Evolutionary conservation across 2,113 vertebrate genomes (phyloP), one percentile per base, ranked within the genome.

Genomic region (Tylochromis polylepis): DNA sequence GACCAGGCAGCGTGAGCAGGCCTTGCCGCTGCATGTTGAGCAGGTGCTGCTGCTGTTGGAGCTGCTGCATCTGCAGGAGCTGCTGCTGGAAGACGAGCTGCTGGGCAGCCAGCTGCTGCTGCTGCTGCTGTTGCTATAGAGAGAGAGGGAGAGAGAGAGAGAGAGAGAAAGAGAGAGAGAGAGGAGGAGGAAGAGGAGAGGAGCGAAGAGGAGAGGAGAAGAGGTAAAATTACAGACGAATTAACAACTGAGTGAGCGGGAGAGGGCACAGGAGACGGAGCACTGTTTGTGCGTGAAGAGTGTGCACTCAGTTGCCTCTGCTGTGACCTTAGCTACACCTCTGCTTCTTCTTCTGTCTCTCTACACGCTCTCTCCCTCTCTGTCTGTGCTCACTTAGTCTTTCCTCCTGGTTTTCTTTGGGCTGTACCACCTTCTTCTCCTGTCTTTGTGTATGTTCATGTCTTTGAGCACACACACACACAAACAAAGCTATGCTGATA

Each of bases 61-160:
- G 97, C 95, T 99, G 98, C 94, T 99, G 99, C 98, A 99, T 99
- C 97, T 99, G 99, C 96, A 99, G 97, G 94, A 99, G 98, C 96
- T 99, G 99, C 96, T 99, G 99, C 97, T 99, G 99, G 97, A 99
- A 99, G 96, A 99, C 99, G 95, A 99, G 98, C 98, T 99, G 99
- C 96, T 99, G 99, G 91, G 98, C 99, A 36, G 98, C 99, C 96
- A 99, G 97, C 97, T 99, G 99, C 97, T 99, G 97, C 94, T 99
- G 97, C 81, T 97, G 97, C 92, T 98, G 98, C 89, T 98, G 97
- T 93, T 98, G 85, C 57, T 87, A 82, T 77, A 83, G 86, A 94
- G 93, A 95, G 96, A 92, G 67, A 43, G 70, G 82, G 59, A 79
- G 31, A 36, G 91, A 93, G 91, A 86, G 85, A 22, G 88, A 85